Base-by-base conservation (phyloP, 2,888 invertebrate genomes). In the Ennomos fuscantarius region DNA sequence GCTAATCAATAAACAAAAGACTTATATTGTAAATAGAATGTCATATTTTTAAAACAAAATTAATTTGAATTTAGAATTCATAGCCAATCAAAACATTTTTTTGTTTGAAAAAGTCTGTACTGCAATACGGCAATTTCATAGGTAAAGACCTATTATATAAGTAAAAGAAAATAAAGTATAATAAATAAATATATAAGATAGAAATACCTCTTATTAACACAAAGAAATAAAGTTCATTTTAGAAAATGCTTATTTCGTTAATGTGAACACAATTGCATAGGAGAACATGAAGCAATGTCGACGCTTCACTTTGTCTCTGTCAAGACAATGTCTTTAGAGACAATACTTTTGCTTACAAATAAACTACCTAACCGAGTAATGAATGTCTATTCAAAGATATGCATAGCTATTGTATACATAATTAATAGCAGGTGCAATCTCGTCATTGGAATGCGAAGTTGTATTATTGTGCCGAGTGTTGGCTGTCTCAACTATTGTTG, bases 391-490 rank as follows among this genome's bases (percentile, higher is more conserved):
- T n/a, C 9, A 43, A 43, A 11, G 9, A 42, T 32, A 42, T n/a
- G 8, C 8, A 12, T 44, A 15, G 10, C 24, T 24, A 24, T 24
- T 24, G 24, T 24, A 24, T 24, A 24, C 24, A 24, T 24, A 49
- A 56, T 44, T 11, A 37, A 44, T 41, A 57, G 13, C 51, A 56
- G 52, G 56, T 64, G 63, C 48, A 47, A 47, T 54, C 41, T 47
- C 44, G 36, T 37, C 49, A 35, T 13, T 44, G 48, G 47, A 55
- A 58, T 58, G 49, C 58, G 39, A 61, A 64, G 57, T 64, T 60
- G 59, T 52, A 59, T 60, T 63, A 61, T 57, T 61, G 62, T 64
- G 62, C 59, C 62, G 59, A 63, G 58, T 60, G 60, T 52, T 62
- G 54, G 9, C n/a, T 45, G 45, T 33, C 39, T 60, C 47, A 35